Percentiles rank a stretch among this genome's conserved stretches.
phyloP scores from a whole-genome alignment of 2,113 vertebrate genomes.

The Abramis brama region DNA sequence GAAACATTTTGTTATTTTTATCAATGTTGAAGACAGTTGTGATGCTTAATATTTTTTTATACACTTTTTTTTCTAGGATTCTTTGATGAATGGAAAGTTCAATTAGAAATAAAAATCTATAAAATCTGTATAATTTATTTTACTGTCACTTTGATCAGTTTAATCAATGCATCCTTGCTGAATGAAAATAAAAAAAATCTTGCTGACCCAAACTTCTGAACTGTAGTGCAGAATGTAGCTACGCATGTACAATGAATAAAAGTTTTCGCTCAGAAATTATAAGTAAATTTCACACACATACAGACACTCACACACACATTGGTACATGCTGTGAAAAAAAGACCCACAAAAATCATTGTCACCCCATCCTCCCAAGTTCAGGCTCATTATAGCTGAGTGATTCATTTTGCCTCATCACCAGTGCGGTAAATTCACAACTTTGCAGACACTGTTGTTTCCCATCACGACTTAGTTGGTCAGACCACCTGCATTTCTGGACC shows the following conservation, averaged over 20 bases:
- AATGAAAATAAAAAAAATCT: too few species aligned
- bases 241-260: too few species aligned
- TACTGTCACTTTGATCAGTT: not conserved
- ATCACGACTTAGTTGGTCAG: not conserved
- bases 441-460: not conserved
- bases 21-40: not conserved
- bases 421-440: not conserved
- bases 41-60: not conserved
- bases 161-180: too few species aligned
- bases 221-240: too few species aligned
- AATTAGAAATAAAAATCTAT: not conserved
- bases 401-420: not conserved
- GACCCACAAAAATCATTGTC: too few species aligned
- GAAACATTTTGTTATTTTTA: not conserved
- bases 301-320: too few species aligned
- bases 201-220: too few species aligned
- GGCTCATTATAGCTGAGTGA: not conserved
- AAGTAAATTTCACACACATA: too few species aligned
- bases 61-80: not conserved
- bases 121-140: too few species aligned
- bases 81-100: not conserved
- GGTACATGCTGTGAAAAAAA: too few species aligned
- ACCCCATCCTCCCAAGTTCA: not conserved
- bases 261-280: too few species aligned
- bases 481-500: slow-evolving; percentile 14